Evolutionary conservation across 2,113 vertebrate species (phyloP), one percentile per base, ranked within the genome.

Genomic region (Chunga burmeisteri): DNA sequence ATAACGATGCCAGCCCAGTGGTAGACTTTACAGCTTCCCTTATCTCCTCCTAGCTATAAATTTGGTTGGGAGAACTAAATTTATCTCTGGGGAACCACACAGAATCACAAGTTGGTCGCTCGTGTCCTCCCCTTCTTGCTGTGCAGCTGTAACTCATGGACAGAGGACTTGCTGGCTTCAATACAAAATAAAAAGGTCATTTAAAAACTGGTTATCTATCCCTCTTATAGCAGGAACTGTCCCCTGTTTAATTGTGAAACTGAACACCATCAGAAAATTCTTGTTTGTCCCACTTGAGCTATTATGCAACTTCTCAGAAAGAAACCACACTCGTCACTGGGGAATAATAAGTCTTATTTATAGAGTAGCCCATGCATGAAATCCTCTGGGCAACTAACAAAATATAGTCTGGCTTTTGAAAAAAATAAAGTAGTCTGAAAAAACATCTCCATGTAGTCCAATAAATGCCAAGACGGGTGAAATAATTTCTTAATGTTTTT

Each of bases 301-400:
- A 44, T 95, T 94, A 91, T 13, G 25, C 71, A 85, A 40, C 84
- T 95, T 91, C 85, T 96, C 81, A 83, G 58, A 97, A 91, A 95
- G 71, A 88, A 95, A 82, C 59, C 81, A 67, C 56, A 85, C 89
- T 93, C 8, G 17, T 42, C 94, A 44, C 62, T 40, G 38, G 91
- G 81, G 95, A 46, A 90, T 91, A 94, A 90, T 95, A 95, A 94
- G 26, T 91, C 73, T 91, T 91, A 80, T 95, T 97, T 97, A 90
- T 90, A 82, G 89, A 88, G 87, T 88, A 94, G 27, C 42, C 89
- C 89, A 93, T 83, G 95, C 74, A 46, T 90, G 11, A 95, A 96
- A 62, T 91, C 95, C 95, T 88, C 71, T 93, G 89, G 83, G 95
- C 66, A 93, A 55, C 84, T 93, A 91, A 67, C 36, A 95, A 95